phyloP scores from a whole-genome alignment of 2,797 vertebrate genomes.

The Rhabdomys pumilio region DNA sequence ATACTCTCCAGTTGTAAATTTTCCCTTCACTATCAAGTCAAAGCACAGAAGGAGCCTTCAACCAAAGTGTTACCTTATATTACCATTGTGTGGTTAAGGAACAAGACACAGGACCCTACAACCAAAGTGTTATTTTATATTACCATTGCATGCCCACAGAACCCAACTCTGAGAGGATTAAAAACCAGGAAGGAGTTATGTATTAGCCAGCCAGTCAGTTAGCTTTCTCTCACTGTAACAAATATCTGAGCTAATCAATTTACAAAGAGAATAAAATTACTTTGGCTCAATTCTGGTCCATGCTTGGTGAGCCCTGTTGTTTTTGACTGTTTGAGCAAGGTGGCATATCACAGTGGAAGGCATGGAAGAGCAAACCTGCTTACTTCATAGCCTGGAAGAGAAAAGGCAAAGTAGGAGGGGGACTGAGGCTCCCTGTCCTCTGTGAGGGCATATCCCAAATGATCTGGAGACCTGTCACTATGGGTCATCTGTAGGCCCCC shows the following conservation, averaged over 20 bases:
- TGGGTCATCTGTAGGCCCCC: not conserved
- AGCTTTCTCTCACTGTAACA: not conserved
- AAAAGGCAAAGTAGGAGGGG: too few species aligned
- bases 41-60: conserved; percentile 15
- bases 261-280: not conserved
- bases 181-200: not conserved
- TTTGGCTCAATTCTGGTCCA: not conserved
- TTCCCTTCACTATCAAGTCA: not conserved
- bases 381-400: not conserved
- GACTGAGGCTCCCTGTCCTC: not conserved
- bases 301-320: not conserved
- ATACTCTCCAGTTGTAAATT: not conserved
- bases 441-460: not conserved
- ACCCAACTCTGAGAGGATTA: not conserved
- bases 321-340: not conserved
- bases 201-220: not conserved
- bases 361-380: not conserved
- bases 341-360: not conserved
- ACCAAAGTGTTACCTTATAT: not conserved
- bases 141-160: not conserved
- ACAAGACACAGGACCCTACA: not conserved
- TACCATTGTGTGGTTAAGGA: not conserved
- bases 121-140: not conserved
- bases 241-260: not conserved
- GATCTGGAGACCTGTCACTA: not conserved